Conservation (phyloP, 1,140 invertebrate genomes). For the Globodera rostochiensis region DNA sequence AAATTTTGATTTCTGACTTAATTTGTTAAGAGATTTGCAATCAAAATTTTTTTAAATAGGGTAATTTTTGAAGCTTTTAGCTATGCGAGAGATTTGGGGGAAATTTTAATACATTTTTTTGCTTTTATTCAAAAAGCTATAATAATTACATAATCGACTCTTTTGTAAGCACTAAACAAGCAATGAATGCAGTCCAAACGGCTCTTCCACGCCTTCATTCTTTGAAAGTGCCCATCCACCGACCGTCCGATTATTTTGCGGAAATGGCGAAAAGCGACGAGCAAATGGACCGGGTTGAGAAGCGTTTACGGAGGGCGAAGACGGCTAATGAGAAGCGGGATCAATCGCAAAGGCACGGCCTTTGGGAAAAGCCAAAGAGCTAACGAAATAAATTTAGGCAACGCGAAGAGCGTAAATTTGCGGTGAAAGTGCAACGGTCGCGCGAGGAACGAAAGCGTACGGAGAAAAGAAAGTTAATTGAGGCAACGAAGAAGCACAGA, state of each 20-base stretch:
- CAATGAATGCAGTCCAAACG: constrained; percentile 47
- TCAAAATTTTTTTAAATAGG: too few species aligned
- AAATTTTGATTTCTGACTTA: not conserved
- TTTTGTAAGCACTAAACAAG: constrained; percentile 62
- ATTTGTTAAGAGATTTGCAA: too few species aligned
- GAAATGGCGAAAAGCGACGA: constrained; percentile 97
- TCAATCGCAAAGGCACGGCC: not conserved
- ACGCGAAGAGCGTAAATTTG: constrained; percentile 85
- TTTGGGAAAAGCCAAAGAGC: not conserved
- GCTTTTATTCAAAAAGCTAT: too few species aligned
- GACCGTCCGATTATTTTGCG: constrained; percentile 93
- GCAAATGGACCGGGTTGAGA: constrained; percentile 89
- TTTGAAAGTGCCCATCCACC: constrained; percentile 47
- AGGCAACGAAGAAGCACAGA: constrained; percentile 68
- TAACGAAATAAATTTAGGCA: constrained; percentile 75
- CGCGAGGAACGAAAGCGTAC: constrained; percentile 79
- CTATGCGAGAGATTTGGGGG: too few species aligned
- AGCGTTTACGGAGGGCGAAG: constrained; percentile 40
- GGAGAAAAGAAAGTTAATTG: constrained; percentile 72
- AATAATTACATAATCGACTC: too few species aligned
- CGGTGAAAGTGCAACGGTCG: constrained; percentile 78
- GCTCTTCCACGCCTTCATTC: constrained; percentile 51
- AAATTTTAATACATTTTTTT: too few species aligned
- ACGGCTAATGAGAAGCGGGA: constrained; percentile 1
- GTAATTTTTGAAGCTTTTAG: too few species aligned